Evolutionary conservation across 2,113 vertebrate genomes (phyloP).

Genomic region (Asarcornis scutulata): DNA sequence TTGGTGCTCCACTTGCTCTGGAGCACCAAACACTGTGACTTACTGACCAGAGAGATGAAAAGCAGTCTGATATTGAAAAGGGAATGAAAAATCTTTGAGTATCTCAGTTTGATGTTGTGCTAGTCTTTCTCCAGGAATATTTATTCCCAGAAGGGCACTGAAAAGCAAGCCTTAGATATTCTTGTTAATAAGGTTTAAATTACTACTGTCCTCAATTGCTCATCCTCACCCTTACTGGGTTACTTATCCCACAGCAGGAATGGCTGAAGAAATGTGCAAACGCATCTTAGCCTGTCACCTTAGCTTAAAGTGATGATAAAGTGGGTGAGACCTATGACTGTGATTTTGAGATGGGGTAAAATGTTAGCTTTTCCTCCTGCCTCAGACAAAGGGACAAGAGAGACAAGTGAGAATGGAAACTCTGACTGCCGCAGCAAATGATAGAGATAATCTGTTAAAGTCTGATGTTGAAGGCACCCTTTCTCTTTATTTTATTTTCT

Average conservation of each 20-base stretch:
- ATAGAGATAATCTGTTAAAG: neutral
- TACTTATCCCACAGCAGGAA: neutral
- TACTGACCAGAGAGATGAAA: neutral
- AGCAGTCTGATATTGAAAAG: neutral
- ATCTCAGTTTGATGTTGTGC: neutral
- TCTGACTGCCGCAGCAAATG: neutral
- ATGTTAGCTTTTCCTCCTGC: neutral
- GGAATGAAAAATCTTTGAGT: neutral
- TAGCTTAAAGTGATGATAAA: neutral
- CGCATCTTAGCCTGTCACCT: neutral
- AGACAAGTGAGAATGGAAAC: neutral
- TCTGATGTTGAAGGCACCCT: neutral
- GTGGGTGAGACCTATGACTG: neutral
- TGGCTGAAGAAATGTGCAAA: neutral
- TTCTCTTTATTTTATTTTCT: neutral
- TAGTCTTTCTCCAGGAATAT: neutral
- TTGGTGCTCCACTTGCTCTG: fast-evolving
- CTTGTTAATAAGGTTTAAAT: neutral
- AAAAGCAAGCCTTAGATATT: neutral
- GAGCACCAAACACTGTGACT: fast-evolving
- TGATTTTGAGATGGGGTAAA: neutral
- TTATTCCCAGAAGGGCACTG: neutral
- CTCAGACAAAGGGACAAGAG: neutral
- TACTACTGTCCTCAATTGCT: fast-evolving
- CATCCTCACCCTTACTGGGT: neutral